Percentiles rank a stretch among this genome's conserved stretches.
Conservation (phyloP, 2,888 invertebrate genomes). For the Lasius platythorax region DNA sequence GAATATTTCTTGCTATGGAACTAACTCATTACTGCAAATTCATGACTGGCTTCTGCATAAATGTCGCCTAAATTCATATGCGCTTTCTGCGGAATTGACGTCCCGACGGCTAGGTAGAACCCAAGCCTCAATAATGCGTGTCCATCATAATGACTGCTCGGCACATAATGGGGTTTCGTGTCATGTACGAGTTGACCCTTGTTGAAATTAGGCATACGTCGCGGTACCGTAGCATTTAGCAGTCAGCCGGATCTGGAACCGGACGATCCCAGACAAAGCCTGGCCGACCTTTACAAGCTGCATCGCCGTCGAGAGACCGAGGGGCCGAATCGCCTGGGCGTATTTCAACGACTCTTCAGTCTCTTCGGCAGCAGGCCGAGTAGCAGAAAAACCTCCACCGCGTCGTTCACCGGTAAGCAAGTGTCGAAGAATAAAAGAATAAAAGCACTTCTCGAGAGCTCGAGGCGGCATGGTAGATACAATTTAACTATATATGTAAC, state of each 20-base stretch:
- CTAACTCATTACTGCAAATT: neutral
- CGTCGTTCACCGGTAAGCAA: constrained; percentile 87
- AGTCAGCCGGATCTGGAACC: constrained; percentile 84
- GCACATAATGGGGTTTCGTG: constrained; percentile 22
- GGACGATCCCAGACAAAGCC: constrained; percentile 80
- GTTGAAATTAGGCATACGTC: constrained; percentile 82
- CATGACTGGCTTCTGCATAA: constrained; percentile 32
- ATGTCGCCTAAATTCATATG: constrained; percentile 41
- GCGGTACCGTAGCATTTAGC: constrained; percentile 85
- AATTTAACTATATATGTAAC: constrained; percentile 12
- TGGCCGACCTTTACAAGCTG: constrained; percentile 83
- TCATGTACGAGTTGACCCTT: constrained; percentile 44
- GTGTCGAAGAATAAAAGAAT: constrained; percentile 34
- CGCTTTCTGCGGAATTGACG: constrained; percentile 61
- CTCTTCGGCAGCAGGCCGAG: constrained; percentile 90
- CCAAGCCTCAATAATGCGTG: constrained; percentile 25
- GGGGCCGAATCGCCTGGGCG: constrained; percentile 82
- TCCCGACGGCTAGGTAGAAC: constrained; percentile 3
- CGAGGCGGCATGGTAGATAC: constrained; percentile 15
- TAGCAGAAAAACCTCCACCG: constrained; percentile 90
- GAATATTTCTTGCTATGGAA: neutral
- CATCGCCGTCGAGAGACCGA: constrained; percentile 83
- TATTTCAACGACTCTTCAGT: constrained; percentile 84
- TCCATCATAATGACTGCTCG: constrained; percentile 39
- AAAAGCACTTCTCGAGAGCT: constrained; percentile 19